phyloP scores from a whole-genome alignment of 92 coral and sea anemone species.

The Paramuricea clavata region DNA sequence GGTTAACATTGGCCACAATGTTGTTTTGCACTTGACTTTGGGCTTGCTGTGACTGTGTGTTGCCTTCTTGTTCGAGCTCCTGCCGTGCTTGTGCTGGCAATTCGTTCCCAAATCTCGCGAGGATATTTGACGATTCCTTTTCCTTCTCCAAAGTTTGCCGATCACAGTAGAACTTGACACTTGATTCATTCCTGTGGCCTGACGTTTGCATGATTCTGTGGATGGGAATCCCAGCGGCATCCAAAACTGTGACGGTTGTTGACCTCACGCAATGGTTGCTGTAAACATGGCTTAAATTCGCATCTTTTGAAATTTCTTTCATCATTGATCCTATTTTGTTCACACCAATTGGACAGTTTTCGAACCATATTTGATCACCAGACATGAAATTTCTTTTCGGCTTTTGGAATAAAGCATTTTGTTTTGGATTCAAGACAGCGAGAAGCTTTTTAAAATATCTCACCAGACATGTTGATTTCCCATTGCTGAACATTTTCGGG shows the following conservation, averaged over 20 bases:
- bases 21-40: neutral
- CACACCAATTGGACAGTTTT: conserved; percentile 68
- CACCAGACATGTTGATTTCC: conserved; percentile 56
- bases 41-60: no score
- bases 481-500: conserved; percentile 65
- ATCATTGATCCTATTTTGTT: conserved; percentile 66
- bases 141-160: conserved; percentile 54
- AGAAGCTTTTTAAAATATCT: conserved; percentile 58
- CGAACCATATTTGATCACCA: conserved; percentile 65
- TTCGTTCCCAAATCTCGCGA: conserved; percentile 39
- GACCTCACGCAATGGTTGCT: conserved; percentile 69
- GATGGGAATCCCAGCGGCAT: conserved; percentile 68
- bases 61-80: neutral
- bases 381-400: conserved; percentile 66
- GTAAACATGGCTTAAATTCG: conserved; percentile 70
- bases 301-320: conserved; percentile 58
- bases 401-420: conserved; percentile 70
- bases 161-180: conserved; percentile 70
- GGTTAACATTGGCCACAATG: neutral
- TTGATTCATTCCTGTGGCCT: conserved; percentile 55
- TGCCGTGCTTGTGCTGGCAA: neutral
- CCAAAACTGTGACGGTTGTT: conserved; percentile 70
- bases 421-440: no score
- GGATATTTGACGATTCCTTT: conserved; percentile 65
- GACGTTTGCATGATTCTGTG: conserved; percentile 71